Evolutionary conservation across 1,140 invertebrate genomes (phyloP).

Genomic region (Ephestia elutella): DNA sequence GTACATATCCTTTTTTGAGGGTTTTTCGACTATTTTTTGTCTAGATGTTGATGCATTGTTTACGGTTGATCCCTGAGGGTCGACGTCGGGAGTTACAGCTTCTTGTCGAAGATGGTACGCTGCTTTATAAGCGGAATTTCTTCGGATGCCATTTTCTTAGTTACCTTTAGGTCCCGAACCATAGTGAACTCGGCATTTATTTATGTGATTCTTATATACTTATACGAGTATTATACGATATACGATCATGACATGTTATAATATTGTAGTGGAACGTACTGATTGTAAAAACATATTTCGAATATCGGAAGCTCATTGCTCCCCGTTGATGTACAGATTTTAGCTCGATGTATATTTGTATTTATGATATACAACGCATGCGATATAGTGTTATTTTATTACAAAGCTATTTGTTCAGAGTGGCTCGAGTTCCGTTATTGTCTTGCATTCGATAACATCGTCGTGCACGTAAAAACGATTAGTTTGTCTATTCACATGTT

Average conservation of each 20-base stretch:
- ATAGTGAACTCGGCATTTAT: conserved; percentile 72
- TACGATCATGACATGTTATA: conserved; percentile 64
- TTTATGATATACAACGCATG: conserved; percentile 52
- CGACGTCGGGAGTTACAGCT: conserved; percentile 17
- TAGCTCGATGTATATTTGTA: conserved; percentile 61
- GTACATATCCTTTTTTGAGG: conserved; percentile 56
- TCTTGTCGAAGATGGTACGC: conserved; percentile 18
- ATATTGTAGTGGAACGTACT: conserved; percentile 41
- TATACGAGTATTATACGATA: conserved; percentile 60
- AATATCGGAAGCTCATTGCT: conserved; percentile 35
- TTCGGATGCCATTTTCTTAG: conserved; percentile 70
- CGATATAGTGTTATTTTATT: conserved; percentile 51
- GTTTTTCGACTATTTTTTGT: conserved; percentile 43
- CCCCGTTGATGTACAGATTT: conserved; percentile 58
- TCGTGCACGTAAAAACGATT: conserved; percentile 29
- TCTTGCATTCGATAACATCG: conserved; percentile 52
- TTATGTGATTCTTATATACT: conserved; percentile 67
- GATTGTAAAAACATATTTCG: conserved; percentile 51
- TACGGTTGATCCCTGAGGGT: conserved; percentile 13
- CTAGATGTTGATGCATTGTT: conserved; percentile 18
- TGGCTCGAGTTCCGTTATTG: conserved; percentile 70
- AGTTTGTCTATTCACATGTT: conserved; percentile 6
- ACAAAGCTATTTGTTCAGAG: conserved; percentile 61
- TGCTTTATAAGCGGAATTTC: conserved; percentile 36
- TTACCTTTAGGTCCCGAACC: conserved; percentile 68